These are phyloP conservation scores for Spinibarbus caldwelli DNA, from an alignment of 2,797 vertebrate genomes.

Conservation along the genomic window DNA sequence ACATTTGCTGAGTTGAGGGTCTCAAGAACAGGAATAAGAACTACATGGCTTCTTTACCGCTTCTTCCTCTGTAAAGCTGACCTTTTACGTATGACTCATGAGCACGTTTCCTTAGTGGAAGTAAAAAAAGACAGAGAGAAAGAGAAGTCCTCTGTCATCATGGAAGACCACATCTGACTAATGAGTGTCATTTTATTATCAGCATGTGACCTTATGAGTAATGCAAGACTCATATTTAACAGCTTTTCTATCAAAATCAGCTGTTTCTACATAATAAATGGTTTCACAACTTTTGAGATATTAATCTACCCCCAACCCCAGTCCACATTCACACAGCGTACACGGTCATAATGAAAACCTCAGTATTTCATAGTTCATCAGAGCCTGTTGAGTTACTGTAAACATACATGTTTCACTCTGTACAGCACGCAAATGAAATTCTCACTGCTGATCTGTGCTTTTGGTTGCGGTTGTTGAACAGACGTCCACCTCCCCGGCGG, in stretches of 20 bases:
- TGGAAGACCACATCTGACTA: background rate
- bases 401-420: background rate
- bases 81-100: background rate
- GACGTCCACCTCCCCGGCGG: slow-evolving; percentile 78
- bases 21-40: background rate
- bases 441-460: slow-evolving; percentile 55
- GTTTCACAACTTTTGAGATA: background rate
- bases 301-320: background rate
- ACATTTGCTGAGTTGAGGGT: background rate
- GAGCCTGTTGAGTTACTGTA: slow-evolving; percentile 2
- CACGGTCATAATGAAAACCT: background rate
- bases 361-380: background rate
- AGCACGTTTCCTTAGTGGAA: slow-evolving; percentile 2
- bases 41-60: background rate
- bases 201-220: background rate
- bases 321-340: background rate
- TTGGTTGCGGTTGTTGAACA: slow-evolving; percentile 77
- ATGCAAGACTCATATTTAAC: background rate
- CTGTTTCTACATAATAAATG: background rate
- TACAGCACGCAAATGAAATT: background rate
- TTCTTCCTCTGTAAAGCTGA: background rate
- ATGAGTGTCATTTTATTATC: background rate
- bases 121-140: background rate
- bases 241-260: background rate
- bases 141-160: background rate